Evolutionary conservation across 1,140 invertebrate genomes (phyloP).

Genomic region (Conopomorpha cramerella): DNA sequence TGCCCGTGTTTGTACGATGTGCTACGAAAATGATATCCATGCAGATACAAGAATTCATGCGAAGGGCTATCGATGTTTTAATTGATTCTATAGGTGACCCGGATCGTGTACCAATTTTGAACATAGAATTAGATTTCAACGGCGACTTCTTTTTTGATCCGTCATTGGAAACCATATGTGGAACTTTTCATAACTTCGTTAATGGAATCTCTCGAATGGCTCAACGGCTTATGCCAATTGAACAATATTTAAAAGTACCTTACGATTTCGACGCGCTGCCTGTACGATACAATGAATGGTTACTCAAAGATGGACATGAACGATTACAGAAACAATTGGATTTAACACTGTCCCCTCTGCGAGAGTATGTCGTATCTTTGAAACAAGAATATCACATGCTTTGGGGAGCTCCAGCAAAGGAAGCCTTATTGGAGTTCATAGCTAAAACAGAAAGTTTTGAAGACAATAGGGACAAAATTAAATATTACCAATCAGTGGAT

Average conservation of each 20-base stretch:
- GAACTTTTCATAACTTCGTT: constrained; percentile 46
- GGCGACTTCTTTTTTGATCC: constrained; percentile 52
- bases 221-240: constrained; percentile 54
- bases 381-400: constrained; percentile 37
- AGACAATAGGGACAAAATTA: constrained; percentile 62
- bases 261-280: constrained; percentile 37
- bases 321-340: constrained; percentile 38
- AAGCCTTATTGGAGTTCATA: constrained; percentile 28
- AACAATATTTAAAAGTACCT: constrained; percentile 46
- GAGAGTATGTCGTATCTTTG: constrained; percentile 34
- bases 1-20: constrained; percentile 37
- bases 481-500: constrained; percentile 63
- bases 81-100: constrained; percentile 34
- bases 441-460: constrained; percentile 51
- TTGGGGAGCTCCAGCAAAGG: constrained; percentile 29
- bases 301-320: constrained; percentile 37
- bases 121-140: constrained; percentile 49
- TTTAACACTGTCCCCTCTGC: constrained; percentile 33
- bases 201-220: constrained; percentile 44
- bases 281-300: constrained; percentile 46
- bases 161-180: constrained; percentile 41
- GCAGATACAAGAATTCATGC: constrained; percentile 55
- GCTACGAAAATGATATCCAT: constrained; percentile 52
- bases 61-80: constrained; percentile 44
- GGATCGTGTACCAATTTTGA: constrained; percentile 36